phyloP scores from a whole-genome alignment of 2,888 invertebrate species.

The Platycnemis pennipes region DNA sequence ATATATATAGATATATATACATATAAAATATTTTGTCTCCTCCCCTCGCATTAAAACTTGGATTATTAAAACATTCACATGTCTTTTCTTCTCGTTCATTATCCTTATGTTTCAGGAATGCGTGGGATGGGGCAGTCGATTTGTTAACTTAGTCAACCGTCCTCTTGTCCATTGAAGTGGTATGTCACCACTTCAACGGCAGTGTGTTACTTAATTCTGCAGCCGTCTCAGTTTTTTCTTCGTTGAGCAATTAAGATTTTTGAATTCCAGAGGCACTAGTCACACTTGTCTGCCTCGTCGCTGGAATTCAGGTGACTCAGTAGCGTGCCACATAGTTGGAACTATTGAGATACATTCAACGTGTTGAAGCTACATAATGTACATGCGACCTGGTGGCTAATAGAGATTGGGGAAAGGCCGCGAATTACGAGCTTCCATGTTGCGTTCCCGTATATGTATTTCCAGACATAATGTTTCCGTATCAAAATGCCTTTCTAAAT shows the following conservation, averaged over 20 bases:
- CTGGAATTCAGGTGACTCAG: neutral
- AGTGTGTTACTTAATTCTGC: neutral
- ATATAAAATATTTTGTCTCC: constrained; percentile 63
- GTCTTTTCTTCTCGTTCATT: neutral
- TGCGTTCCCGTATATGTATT: neutral
- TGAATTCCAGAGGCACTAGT: neutral
- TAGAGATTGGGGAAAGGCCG: neutral
- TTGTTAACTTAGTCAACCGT: constrained; percentile 5
- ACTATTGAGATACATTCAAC: neutral
- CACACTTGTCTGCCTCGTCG: no score
- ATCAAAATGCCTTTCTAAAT: constrained; percentile 27
- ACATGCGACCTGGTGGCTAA: neutral
- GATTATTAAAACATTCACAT: neutral
- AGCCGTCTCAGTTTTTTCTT: neutral
- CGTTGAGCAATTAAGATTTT: neutral
- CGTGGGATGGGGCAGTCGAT: constrained; percentile 7
- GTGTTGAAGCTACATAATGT: neutral
- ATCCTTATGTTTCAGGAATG: neutral
- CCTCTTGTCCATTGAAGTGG: neutral
- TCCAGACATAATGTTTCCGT: neutral
- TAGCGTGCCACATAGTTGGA: neutral
- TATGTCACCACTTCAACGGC: neutral
- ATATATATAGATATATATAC: constrained; percentile 54
- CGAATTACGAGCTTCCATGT: neutral
- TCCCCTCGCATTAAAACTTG: constrained; percentile 54